Conservation (phyloP, 1,140 invertebrate genomes). For the Penaeus vannamei region DNA sequence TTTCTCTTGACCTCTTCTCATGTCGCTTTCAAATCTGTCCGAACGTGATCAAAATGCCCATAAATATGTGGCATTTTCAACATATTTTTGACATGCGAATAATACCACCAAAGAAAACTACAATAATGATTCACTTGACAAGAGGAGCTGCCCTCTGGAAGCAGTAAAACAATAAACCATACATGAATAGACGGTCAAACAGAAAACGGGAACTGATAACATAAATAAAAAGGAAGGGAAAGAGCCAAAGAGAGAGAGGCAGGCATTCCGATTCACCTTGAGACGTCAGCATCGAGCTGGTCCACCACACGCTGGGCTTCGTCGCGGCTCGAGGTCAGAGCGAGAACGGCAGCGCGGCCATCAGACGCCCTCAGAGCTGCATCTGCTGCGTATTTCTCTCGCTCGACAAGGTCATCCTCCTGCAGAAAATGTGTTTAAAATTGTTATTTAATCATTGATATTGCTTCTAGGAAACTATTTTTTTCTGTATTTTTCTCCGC, state of each 20-base stretch:
- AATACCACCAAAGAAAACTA: too few species aligned
- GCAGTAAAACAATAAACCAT: neutral
- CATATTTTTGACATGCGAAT: neutral
- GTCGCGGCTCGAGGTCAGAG: conserved; percentile 35
- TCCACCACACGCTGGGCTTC: neutral
- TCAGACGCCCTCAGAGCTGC: conserved; percentile 45
- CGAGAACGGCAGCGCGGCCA: conserved; percentile 28
- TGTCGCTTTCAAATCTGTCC: conserved; percentile 38
- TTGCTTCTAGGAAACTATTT: neutral
- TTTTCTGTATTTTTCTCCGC: too few species aligned
- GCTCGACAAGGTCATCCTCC: conserved; percentile 53
- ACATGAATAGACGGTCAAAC: neutral
- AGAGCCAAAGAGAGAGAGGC: too few species aligned
- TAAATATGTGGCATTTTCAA: neutral
- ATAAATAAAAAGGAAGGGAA: too few species aligned
- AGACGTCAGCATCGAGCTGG: conserved; percentile 24
- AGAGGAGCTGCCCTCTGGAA: too few species aligned
- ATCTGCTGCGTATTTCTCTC: conserved; percentile 34
- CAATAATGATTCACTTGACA: too few species aligned
- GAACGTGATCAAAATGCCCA: neutral
- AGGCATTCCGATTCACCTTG: neutral
- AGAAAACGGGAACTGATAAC: neutral
- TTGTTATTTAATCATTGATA: neutral
- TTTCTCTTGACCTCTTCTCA: conserved; percentile 50
- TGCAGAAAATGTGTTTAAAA: neutral